Conservation (phyloP, 1,140 invertebrate genomes). For the Chironomus striatipennis region DNA sequence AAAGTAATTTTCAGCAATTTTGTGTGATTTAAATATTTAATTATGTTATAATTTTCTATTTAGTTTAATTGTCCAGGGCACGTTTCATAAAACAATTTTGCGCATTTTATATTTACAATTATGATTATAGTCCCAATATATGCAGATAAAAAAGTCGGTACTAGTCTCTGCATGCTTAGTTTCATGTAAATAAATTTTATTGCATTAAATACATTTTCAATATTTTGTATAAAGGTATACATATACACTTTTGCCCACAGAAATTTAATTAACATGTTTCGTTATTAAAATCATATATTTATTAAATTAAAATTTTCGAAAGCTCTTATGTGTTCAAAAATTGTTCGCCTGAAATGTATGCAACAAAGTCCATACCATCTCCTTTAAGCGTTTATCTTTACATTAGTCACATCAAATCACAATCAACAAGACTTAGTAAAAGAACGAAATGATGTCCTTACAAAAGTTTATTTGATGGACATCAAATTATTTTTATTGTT, state of each 20-base stretch:
- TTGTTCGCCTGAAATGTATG: background rate
- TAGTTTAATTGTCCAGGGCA: conserved; percentile 16
- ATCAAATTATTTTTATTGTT: too few relatives aligned
- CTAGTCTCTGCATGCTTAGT: background rate
- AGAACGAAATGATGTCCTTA: too few relatives aligned
- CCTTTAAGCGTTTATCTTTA: background rate
- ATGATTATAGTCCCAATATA: background rate
- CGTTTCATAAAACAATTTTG: background rate
- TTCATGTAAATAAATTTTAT: background rate
- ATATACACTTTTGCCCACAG: too few relatives aligned
- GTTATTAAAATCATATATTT: too few relatives aligned
- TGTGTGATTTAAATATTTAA: conserved; percentile 21
- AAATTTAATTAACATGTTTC: too few relatives aligned
- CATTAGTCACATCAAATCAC: too few relatives aligned
- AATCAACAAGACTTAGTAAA: too few relatives aligned
- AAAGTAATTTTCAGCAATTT: conserved; percentile 14
- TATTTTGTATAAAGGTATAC: too few relatives aligned
- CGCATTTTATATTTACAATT: background rate
- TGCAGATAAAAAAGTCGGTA: background rate
- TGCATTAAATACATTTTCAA: background rate
- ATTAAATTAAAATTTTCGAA: background rate
- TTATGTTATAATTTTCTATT: conserved; percentile 19
- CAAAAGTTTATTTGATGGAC: too few relatives aligned
- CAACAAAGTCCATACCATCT: background rate
- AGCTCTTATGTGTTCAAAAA: background rate